Evolutionary conservation across 2,113 vertebrate species (phyloP).

Genomic region (Phoxinus phoxinus): DNA sequence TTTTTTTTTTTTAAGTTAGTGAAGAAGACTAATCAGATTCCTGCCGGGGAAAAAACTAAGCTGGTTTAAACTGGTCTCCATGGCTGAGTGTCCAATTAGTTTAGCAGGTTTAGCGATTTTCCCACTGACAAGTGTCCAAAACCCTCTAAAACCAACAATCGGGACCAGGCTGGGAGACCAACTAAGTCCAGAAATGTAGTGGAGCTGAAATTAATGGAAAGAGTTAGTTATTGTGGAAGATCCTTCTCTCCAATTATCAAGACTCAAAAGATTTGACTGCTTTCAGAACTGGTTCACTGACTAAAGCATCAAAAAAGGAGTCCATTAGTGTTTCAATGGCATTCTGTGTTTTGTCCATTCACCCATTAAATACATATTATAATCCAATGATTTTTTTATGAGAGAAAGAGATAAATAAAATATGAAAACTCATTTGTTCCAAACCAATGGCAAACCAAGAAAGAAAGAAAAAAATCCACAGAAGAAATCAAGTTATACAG

Average conservation of each 20-base stretch:
- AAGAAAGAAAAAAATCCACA: background rate
- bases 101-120: background rate
- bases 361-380: background rate
- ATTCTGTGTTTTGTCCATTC: background rate
- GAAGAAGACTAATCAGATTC: too few species aligned
- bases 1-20: too few species aligned
- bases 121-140: background rate
- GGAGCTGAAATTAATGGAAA: background rate
- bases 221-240: background rate
- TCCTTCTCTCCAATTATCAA: background rate
- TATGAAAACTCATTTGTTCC: background rate
- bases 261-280: background rate
- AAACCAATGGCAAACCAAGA: background rate
- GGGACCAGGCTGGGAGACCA: background rate
- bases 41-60: background rate
- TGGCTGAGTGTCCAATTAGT: background rate
- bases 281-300: background rate
- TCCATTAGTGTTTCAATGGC: background rate
- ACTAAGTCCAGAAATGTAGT: background rate
- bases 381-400: background rate
- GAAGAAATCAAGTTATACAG: background rate
- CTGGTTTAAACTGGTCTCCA: background rate
- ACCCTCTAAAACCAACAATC: background rate
- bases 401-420: background rate
- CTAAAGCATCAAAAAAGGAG: background rate